These are phyloP conservation scores for Ochotona curzoniae DNA, from an alignment of 2,113 vertebrate genomes.

Conservation along the genomic window DNA sequence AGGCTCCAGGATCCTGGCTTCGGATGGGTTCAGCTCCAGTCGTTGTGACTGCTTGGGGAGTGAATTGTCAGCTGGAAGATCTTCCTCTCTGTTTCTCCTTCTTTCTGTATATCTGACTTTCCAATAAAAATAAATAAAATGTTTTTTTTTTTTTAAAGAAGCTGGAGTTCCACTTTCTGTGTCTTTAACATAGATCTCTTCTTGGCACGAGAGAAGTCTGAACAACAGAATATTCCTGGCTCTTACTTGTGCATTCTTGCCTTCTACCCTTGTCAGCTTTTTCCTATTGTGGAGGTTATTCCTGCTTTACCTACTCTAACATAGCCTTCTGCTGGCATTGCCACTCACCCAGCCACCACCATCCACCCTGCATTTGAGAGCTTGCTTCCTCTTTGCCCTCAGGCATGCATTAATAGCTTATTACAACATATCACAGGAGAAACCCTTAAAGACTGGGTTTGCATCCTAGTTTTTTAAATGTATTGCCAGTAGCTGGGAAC, in stretches of 20 bases:
- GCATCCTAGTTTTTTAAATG: neutral
- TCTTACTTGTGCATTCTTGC: conserved; percentile 8
- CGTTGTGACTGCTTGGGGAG: too few relatives aligned
- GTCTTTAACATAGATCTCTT: neutral
- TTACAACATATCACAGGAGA: neutral
- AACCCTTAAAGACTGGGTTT: neutral
- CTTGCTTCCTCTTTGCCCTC: neutral
- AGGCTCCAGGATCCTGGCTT: too few relatives aligned
- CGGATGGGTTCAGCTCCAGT: too few relatives aligned
- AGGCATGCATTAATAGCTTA: neutral
- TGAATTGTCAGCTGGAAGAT: too few relatives aligned
- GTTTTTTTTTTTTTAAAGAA: too few relatives aligned
- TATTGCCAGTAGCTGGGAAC: neutral
- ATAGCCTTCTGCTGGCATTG: neutral
- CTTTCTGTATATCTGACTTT: too few relatives aligned
- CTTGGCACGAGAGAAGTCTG: neutral
- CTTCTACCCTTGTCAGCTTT: neutral
- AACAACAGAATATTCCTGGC: neutral
- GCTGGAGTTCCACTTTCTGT: too few relatives aligned
- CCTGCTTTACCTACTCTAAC: neutral
- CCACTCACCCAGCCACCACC: neutral
- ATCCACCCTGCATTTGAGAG: neutral
- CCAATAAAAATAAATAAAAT: too few relatives aligned
- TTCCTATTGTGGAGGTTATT: neutral
- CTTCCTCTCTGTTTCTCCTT: too few relatives aligned